Percentiles rank a stretch among this genome's conserved stretches.
Evolutionary conservation across 2,113 vertebrate species (phyloP).

Genomic region (Labeo rohita): DNA sequence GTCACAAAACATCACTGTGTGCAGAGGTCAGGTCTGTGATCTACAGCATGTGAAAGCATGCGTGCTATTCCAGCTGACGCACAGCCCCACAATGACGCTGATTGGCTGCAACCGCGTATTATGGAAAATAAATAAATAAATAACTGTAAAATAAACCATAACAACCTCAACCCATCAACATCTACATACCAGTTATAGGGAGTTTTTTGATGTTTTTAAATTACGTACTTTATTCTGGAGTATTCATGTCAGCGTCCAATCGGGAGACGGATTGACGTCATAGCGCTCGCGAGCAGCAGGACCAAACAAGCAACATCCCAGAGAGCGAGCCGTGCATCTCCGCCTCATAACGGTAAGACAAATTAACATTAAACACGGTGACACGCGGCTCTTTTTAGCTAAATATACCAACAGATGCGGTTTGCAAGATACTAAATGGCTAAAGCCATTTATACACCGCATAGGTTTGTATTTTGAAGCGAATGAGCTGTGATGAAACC

Average conservation of each 20-base stretch:
- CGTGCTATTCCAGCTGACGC: background rate
- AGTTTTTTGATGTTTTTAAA: background rate
- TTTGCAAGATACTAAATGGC: background rate
- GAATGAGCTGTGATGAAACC: background rate
- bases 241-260: constrained; percentile 53
- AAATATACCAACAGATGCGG: background rate
- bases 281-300: constrained; percentile 60
- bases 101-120: background rate
- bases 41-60: background rate
- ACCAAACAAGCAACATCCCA: constrained; percentile 49
- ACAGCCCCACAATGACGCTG: background rate
- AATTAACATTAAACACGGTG: background rate
- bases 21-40: constrained; percentile 9
- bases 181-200: background rate
- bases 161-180: background rate
- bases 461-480: background rate
- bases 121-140: background rate
- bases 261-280: constrained; percentile 76
- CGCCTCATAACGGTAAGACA: constrained; percentile 73
- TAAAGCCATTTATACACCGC: background rate
- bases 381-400: background rate
- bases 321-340: constrained; percentile 65
- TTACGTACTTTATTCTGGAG: background rate
- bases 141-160: background rate
- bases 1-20: background rate